Base-by-base conservation (phyloP, 2,888 invertebrate species). In the Drosophila tanythrix region DNA sequence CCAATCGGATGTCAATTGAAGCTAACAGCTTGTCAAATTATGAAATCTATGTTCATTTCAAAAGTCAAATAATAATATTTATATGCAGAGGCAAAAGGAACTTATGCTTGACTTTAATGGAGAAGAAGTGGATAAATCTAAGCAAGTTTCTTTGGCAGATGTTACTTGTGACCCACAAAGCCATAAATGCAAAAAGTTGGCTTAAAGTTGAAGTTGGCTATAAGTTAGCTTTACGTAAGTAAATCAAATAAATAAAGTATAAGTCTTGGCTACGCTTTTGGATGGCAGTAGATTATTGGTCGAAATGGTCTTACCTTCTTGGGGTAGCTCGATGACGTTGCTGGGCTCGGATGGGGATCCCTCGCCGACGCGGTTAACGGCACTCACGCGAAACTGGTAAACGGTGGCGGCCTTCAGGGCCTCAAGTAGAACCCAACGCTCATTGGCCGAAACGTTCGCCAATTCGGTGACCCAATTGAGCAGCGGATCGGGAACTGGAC, bases 331-430 rank as follows among this genome's bases (percentile, higher is more conserved):
- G 62, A 99, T 95, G 61, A 97, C 95, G 90, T 97, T 97, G 79
- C 98, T 98, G 0, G 98, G 96, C 70, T 96, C 96, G 0, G 98
- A 98, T 2, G 98, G 96, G 1, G 97, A 96, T 4, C 99, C 99
- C 92, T 99, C 98, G 0, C 99, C 99, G 1, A 99, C 98, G 58
- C 97, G 96, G 93, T 99, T 99, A 15, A 98, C 97, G 18, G 99
- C 98, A 76, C 97, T 97, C n/a, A 99, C 97, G 74, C 99, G 95
- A 93, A 99, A 99, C 93, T 99, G 98, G 93, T 99, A 99, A 0
- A 97, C 96, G 0, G 98, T 97, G 0, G 99, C 98, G 0, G 99
- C 99, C 93, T 98, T 98, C 56, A 99, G 94, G 91, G 97, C 97
- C 50, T 96, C 96, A 57, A 99, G 94, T 43, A 98, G 93, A 15